Evolutionary conservation across 2,113 vertebrate species (phyloP).

Genomic region (Struthidea cinerea): DNA sequence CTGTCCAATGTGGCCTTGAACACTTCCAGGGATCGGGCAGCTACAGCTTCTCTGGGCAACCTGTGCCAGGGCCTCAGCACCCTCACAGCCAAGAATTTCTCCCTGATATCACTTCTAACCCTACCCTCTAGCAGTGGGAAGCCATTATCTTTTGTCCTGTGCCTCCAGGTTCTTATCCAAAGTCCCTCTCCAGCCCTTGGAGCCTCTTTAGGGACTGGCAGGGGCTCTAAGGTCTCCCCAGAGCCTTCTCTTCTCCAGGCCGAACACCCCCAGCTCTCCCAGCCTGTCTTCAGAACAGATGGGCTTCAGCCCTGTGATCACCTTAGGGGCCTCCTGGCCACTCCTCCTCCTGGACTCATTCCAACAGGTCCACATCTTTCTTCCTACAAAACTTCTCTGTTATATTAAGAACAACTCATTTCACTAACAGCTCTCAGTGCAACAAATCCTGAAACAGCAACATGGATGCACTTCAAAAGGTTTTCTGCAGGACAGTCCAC

Average conservation of each 20-base stretch:
- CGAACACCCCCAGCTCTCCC: not conserved
- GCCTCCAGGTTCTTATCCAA: not conserved
- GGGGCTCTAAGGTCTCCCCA: not conserved
- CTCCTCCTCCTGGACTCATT: not conserved
- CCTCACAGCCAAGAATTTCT: not conserved
- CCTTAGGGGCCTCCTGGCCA: not conserved
- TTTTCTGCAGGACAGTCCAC: not conserved
- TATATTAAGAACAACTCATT: not conserved
- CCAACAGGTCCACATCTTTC: not conserved
- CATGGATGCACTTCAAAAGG: rapidly evolving
- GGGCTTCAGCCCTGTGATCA: not conserved
- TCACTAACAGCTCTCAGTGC: not conserved
- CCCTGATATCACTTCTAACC: not conserved
- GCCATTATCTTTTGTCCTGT: not conserved
- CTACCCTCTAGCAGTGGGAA: not conserved
- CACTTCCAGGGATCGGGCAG: not conserved
- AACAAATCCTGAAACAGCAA: not conserved
- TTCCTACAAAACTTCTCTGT: not conserved
- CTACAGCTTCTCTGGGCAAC: not conserved
- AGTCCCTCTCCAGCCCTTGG: not conserved
- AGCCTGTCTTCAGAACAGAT: not conserved
- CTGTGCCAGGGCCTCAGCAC: not conserved
- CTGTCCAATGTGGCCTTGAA: not conserved
- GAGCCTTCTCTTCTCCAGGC: not conserved
- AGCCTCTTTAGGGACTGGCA: not conserved